Percentiles rank a stretch among this genome's conserved stretches.
Conservation (phyloP, 2,797 vertebrate genomes). For the Lepilemur septentrionalis region DNA sequence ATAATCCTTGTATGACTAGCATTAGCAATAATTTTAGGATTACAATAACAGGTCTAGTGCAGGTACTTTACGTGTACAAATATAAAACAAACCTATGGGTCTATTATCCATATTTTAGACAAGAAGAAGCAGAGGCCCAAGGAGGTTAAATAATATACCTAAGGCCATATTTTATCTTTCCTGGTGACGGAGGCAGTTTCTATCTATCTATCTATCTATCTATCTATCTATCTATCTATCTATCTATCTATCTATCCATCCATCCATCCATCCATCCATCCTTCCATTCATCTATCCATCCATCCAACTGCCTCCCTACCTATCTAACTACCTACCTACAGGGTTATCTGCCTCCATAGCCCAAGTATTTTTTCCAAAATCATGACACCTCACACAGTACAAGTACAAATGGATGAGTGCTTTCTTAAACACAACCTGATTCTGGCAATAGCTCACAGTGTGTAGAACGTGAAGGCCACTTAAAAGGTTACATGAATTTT, state of each 20-base stretch:
- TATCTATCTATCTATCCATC: background rate
- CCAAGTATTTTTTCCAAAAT: background rate
- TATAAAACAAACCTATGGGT: background rate
- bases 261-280: background rate
- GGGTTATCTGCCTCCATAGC: background rate
- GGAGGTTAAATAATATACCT: background rate
- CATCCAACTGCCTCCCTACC: background rate
- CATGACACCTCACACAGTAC: background rate
- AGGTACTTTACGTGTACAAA: background rate
- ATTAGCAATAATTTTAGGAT: background rate
- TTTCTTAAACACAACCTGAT: background rate
- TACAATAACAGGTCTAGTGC: background rate
- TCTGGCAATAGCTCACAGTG: background rate
- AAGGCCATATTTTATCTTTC: background rate
- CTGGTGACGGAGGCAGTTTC: background rate
- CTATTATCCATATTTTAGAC: background rate
- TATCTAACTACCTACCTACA: background rate
- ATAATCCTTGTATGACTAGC: background rate
- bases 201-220: background rate
- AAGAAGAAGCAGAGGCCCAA: background rate
- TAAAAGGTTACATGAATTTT: constrained; percentile 5
- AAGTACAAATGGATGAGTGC: background rate
- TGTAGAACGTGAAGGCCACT: background rate
- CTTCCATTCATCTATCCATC: background rate
- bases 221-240: background rate